Conservation (phyloP, 1,140 invertebrate species). For the Cotesia chilonis region DNA sequence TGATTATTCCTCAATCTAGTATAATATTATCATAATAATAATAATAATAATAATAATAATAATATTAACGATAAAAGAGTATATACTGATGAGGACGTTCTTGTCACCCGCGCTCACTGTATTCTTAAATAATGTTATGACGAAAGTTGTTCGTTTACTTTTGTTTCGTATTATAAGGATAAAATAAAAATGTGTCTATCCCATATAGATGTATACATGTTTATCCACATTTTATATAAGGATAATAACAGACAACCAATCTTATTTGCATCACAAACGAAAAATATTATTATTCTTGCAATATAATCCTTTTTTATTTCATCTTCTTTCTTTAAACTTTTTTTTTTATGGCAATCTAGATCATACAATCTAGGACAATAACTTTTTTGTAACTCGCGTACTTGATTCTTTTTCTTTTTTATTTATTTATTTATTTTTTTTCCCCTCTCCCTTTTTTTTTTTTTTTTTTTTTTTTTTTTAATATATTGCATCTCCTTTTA, state of each 20-base stretch:
- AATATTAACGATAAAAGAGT: not conserved
- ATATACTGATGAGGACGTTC: slow-evolving; percentile 9
- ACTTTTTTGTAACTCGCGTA: too few species aligned
- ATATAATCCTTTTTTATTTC: slow-evolving; percentile 8
- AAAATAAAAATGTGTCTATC: too few species aligned
- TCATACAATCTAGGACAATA: too few species aligned
- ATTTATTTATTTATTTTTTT: too few species aligned
- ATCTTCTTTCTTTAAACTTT: too few species aligned
- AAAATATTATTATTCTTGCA: slow-evolving; percentile 13
- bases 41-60: not conserved
- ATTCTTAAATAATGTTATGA: slow-evolving; percentile 13
- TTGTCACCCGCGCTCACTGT: slow-evolving; percentile 1
- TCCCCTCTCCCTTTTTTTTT: too few species aligned
- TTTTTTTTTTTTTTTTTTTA: too few species aligned
- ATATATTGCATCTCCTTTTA: too few species aligned
- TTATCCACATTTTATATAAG: slow-evolving; percentile 2
- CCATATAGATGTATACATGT: too few species aligned
- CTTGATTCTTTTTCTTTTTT: too few species aligned
- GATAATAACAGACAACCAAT: not conserved
- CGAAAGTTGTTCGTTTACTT: slow-evolving; percentile 9
- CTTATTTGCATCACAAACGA: slow-evolving; percentile 5
- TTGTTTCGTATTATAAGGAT: not conserved
- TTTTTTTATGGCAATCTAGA: too few species aligned
- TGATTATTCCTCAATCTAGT: not conserved
- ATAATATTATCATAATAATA: slow-evolving; percentile 4